phyloP scores from a whole-genome alignment of 2,113 vertebrate genomes.

The Synodontis membranacea region DNA sequence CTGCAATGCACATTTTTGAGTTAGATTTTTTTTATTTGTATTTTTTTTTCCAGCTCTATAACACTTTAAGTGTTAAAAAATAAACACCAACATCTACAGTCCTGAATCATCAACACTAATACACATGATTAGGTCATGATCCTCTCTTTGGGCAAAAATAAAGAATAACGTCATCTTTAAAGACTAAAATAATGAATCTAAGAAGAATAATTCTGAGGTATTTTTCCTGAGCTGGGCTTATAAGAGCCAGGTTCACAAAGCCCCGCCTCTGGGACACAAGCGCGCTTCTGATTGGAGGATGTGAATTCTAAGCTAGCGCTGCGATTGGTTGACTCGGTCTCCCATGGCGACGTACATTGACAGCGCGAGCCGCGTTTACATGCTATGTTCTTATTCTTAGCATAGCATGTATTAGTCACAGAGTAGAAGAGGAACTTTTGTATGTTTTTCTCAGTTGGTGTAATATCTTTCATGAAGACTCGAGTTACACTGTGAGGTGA shows the following conservation, averaged over 20 bases:
- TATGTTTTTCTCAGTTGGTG: not conserved
- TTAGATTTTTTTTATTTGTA: no score
- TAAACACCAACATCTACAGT: not conserved
- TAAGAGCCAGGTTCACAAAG: not conserved
- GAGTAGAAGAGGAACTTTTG: not conserved
- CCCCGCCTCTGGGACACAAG: not conserved
- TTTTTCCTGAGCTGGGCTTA: no score
- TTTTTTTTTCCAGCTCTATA: not conserved
- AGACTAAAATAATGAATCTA: not conserved
- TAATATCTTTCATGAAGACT: conserved; percentile 5
- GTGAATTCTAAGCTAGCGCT: not conserved
- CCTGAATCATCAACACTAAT: not conserved
- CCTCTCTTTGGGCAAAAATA: not conserved
- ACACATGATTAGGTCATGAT: no score
- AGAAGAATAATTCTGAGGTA: no score
- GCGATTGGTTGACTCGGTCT: conserved; percentile 38
- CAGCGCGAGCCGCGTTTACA: conserved; percentile 31
- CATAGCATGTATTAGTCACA: conserved; percentile 6
- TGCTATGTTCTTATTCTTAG: conserved; percentile 1
- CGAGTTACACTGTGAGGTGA: conserved; percentile 7
- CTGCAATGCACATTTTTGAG: not conserved
- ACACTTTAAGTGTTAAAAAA: not conserved
- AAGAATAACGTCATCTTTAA: not conserved
- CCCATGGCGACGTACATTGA: conserved; percentile 54
- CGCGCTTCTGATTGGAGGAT: conserved; percentile 30